Conservation (phyloP, 2,797 vertebrate species). For the Dermochelys coriacea region DNA sequence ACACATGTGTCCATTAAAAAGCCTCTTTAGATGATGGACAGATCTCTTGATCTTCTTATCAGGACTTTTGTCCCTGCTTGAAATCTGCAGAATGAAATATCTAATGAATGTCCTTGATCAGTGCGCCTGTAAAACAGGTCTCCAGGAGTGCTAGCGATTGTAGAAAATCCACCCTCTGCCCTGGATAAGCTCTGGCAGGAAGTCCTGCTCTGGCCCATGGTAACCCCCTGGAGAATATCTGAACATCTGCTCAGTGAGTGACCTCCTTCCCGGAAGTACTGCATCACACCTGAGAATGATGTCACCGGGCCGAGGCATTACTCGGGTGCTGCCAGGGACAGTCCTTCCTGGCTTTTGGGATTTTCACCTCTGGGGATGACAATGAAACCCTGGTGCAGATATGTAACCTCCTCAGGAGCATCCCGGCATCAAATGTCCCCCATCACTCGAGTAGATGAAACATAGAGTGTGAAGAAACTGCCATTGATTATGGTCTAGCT, state of each 20-base stretch:
- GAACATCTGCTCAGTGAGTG: not conserved
- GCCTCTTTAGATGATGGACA: not conserved
- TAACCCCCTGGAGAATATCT: not conserved
- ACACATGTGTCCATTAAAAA: not conserved
- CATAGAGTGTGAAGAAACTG: too few species aligned
- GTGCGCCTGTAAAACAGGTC: not conserved
- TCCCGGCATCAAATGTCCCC: rapidly evolving
- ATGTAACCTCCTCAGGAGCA: not conserved
- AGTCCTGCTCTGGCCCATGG: rapidly evolving
- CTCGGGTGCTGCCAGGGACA: not conserved
- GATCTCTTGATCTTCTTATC: not conserved
- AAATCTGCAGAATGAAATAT: not conserved
- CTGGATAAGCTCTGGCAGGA: not conserved
- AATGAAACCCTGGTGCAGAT: not conserved
- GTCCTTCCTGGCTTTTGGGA: not conserved
- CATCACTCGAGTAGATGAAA: not conserved
- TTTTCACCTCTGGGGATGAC: not conserved
- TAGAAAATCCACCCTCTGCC: not conserved
- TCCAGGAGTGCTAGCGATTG: not conserved
- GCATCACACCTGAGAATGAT: not conserved
- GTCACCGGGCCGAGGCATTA: rapidly evolving
- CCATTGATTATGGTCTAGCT: too few species aligned
- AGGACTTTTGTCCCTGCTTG: not conserved
- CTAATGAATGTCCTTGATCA: not conserved
- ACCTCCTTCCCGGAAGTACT: not conserved